A percentile compares a stretch with the other conserved stretches of the same genome.
Conservation (phyloP, 2,888 invertebrate species). For the Biston betularia region DNA sequence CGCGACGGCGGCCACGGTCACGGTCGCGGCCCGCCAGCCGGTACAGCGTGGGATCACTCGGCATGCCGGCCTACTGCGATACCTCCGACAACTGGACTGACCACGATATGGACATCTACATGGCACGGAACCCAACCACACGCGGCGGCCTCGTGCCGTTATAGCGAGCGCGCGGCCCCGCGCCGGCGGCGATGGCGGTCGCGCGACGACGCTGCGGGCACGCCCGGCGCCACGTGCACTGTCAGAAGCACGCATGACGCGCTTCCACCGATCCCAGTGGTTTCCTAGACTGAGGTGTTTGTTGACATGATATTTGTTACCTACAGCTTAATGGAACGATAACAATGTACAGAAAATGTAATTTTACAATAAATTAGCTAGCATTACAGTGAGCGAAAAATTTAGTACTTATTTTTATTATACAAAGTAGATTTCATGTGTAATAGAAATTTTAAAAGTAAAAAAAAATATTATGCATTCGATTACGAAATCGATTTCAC, state of each 20-base stretch:
- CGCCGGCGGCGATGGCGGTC: slow-evolving; percentile 56
- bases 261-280: slow-evolving; percentile 46
- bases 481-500: background rate
- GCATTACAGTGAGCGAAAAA: background rate
- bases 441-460: background rate
- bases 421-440: background rate
- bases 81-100: slow-evolving; percentile 97
- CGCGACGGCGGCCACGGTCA: slow-evolving; percentile 91
- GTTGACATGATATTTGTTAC: slow-evolving; percentile 33
- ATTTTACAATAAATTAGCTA: slow-evolving; percentile 14
- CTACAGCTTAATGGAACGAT: slow-evolving; percentile 29
- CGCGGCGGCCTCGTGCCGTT: slow-evolving; percentile 94
- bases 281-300: slow-evolving; percentile 37
- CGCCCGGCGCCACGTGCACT: slow-evolving; percentile 7
- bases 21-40: slow-evolving; percentile 93
- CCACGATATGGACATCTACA: slow-evolving; percentile 98
- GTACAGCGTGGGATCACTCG: slow-evolving; percentile 92
- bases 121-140: slow-evolving; percentile 95
- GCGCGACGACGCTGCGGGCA: slow-evolving; percentile 24
- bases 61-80: slow-evolving; percentile 93
- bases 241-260: slow-evolving; percentile 20
- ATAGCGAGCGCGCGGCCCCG: slow-evolving; percentile 80
- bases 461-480: background rate
- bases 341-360: slow-evolving; percentile 27
- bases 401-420: slow-evolving; percentile 14